Conservation (phyloP, 2,113 vertebrate species). For the Misgurnus anguillicaudatus region DNA sequence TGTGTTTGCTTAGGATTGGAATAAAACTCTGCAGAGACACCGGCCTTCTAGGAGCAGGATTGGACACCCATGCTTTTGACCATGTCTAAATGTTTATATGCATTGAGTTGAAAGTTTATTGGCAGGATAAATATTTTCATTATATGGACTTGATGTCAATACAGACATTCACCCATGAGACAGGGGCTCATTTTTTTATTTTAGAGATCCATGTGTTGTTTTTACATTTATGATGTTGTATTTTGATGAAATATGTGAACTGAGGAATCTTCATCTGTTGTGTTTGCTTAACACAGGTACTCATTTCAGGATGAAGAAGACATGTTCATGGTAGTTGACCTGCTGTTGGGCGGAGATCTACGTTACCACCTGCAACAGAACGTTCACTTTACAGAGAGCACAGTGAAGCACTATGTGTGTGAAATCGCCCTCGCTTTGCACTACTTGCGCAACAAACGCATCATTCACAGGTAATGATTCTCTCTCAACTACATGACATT, state of each 20-base stretch:
- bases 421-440: conserved; percentile 90
- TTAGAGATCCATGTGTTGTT: too few relatives aligned
- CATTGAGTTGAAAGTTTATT: too few relatives aligned
- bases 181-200: too few relatives aligned
- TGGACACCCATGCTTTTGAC: too few relatives aligned
- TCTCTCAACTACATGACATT: neutral
- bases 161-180: too few relatives aligned
- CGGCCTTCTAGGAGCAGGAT: too few relatives aligned
- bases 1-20: too few relatives aligned
- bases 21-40: too few relatives aligned
- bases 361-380: conserved; percentile 97
- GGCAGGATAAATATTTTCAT: too few relatives aligned
- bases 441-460: conserved; percentile 86
- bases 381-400: conserved; percentile 87
- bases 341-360: conserved; percentile 93
- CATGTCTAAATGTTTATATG: too few relatives aligned
- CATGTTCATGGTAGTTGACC: conserved; percentile 99
- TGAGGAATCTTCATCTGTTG: too few relatives aligned
- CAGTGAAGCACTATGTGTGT: conserved; percentile 91
- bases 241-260: neutral
- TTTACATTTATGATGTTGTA: neutral
- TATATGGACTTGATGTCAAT: too few relatives aligned
- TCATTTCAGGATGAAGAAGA: conserved; percentile 98
- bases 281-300: conserved; percentile 78
- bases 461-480: conserved; percentile 90